Base-by-base conservation (phyloP, 2,113 vertebrate genomes). In the Podiceps cristatus region DNA sequence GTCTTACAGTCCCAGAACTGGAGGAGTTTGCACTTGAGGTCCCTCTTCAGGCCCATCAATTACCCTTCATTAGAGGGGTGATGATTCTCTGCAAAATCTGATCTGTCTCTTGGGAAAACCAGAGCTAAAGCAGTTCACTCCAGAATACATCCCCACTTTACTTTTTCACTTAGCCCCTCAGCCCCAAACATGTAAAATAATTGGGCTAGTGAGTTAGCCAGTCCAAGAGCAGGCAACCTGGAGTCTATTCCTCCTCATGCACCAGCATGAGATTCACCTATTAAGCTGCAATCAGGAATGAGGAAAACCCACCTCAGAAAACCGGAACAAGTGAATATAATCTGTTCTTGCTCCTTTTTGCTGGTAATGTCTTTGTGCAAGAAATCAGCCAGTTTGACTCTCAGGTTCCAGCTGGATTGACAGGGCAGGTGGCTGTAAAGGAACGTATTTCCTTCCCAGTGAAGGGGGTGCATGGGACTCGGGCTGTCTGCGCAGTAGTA, bases 41-140 rank as follows among this genome's bases (percentile, higher is more conserved):
- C 79, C 59, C 9, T 89, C 56, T 86, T 86, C 73, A 86, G 29
- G 80, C 80, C 20, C 56, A 87, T 94, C 69, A 92, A 95, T 96
- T 86, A 94, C 28, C 15, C 42, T 86, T 93, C 86, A 84, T 93
- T 81, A 95, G 58, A 84, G 52, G 50, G 27, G 56, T 63, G 89
- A 93, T 72, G 91, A 95, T 89, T 89, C 56, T 59, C 84, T 72
- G 31, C 73, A 94, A 95, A 95, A 95, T 80, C 60, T 81, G 52
- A 87, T 91, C 80, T 89, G 56, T 40, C 76, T 95, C 76, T 35
- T 82, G 86, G 74, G 86, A 91, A 86, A 81, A 93, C 28, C 52
- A 84, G 55, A 94, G 64, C 60, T 59, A 37, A 55, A 91, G 35
- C 64, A 87, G 18, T 52, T 91, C 69, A 19, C 28, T 78, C 86